Conservation (phyloP, 2,113 vertebrate species). For the Noctilio leporinus region DNA sequence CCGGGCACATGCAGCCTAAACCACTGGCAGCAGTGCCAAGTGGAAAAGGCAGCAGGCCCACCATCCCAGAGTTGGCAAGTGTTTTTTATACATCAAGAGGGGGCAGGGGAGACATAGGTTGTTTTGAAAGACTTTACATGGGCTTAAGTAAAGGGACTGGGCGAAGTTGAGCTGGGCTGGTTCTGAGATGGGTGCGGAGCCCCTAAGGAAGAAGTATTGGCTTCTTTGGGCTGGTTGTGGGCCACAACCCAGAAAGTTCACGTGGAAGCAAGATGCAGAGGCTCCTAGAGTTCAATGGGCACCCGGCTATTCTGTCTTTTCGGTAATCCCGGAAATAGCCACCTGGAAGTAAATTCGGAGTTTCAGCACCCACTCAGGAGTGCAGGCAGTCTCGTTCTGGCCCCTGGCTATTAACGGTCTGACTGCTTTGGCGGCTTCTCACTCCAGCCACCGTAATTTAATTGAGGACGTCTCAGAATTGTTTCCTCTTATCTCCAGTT, state of each 20-base stretch:
- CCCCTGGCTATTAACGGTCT: neutral
- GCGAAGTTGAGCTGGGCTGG: neutral
- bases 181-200: neutral
- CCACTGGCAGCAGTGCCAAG: neutral
- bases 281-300: neutral
- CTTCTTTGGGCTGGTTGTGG: neutral
- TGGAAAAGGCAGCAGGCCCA: neutral
- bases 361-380: neutral
- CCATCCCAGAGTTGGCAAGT: neutral
- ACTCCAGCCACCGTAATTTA: neutral
- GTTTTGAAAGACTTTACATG: neutral
- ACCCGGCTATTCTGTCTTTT: neutral
- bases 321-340: neutral
- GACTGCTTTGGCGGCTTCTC: neutral
- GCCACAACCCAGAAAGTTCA: neutral
- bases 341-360: neutral
- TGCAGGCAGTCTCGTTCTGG: neutral
- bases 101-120: neutral
- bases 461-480: neutral
- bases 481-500: neutral
- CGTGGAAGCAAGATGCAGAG: neutral
- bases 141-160: neutral
- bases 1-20: neutral
- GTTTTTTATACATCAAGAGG: neutral
- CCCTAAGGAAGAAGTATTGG: neutral